Evolutionary conservation across 53 echinoderm and acorn worm species (phyloP).

Genomic region (Paracentrotus lividus): DNA sequence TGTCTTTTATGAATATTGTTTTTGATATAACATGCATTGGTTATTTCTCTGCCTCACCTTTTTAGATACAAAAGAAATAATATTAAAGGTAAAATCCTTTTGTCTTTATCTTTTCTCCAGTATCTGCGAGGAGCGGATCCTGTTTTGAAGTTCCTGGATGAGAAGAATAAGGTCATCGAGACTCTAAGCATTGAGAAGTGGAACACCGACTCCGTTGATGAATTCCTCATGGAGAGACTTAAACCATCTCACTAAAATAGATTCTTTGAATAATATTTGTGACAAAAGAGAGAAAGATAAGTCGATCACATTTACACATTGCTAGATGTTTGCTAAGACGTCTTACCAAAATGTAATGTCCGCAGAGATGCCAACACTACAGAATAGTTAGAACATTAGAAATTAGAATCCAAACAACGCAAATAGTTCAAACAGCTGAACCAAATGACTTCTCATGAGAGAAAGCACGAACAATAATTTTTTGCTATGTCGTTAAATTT

Average conservation of each 20-base stretch:
- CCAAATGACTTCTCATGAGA: too few relatives aligned
- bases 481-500: too few relatives aligned
- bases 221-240: conserved; percentile 91
- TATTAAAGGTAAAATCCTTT: neutral
- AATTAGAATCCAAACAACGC: too few relatives aligned
- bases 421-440: too few relatives aligned
- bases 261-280: neutral
- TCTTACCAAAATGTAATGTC: too few relatives aligned
- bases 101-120: conserved; percentile 55
- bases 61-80: neutral
- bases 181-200: conserved; percentile 98
- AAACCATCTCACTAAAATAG: neutral
- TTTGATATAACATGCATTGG: too few relatives aligned
- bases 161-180: conserved; percentile 82
- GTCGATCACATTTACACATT: neutral
- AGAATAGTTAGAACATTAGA: too few relatives aligned
- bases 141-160: conserved; percentile 92
- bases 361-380: too few relatives aligned
- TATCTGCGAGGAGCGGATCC: conserved; percentile 95
- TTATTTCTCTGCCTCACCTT: too few relatives aligned
- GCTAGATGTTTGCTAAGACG: too few relatives aligned
- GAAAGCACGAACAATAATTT: too few relatives aligned
- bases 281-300: neutral
- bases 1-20: too few relatives aligned
- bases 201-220: conserved; percentile 99